Conservation (phyloP, 2,888 invertebrate species). For the Heliconius sara region DNA sequence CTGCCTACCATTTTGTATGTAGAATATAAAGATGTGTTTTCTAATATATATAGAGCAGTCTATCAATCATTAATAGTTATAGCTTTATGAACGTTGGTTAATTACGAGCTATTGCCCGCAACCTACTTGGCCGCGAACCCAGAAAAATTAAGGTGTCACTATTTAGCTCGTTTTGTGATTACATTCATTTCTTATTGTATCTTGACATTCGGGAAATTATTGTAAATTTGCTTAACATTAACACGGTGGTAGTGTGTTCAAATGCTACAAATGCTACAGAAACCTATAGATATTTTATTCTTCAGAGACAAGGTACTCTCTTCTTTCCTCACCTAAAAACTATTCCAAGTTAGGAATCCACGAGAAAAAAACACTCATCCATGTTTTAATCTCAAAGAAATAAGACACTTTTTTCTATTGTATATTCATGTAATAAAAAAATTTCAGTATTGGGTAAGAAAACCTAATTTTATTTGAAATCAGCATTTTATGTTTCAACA, state of each 20-base stretch:
- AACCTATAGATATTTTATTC: too few species aligned
- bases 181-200: constrained; percentile 41
- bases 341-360: too few species aligned
- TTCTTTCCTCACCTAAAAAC: too few species aligned
- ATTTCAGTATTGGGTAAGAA: neutral
- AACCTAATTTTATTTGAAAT: neutral
- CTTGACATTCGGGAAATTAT: neutral
- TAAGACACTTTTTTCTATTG: neutral
- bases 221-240: neutral
- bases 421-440: neutral
- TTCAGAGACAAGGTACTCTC: too few species aligned
- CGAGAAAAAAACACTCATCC: neutral
- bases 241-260: neutral
- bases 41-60: too few species aligned
- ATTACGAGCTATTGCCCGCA: constrained; percentile 52
- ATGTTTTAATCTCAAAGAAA: neutral
- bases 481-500: neutral
- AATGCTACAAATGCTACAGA: neutral
- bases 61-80: constrained; percentile 4
- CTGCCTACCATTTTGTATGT: too few species aligned
- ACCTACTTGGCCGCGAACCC: constrained; percentile 53
- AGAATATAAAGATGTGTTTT: too few species aligned
- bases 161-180: constrained; percentile 38
- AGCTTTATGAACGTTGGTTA: constrained; percentile 38
- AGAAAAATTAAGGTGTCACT: constrained; percentile 48